phyloP scores from a whole-genome alignment of 35 echinoderm and acorn worm genomes.

The Eucidaris tribuloides region DNA sequence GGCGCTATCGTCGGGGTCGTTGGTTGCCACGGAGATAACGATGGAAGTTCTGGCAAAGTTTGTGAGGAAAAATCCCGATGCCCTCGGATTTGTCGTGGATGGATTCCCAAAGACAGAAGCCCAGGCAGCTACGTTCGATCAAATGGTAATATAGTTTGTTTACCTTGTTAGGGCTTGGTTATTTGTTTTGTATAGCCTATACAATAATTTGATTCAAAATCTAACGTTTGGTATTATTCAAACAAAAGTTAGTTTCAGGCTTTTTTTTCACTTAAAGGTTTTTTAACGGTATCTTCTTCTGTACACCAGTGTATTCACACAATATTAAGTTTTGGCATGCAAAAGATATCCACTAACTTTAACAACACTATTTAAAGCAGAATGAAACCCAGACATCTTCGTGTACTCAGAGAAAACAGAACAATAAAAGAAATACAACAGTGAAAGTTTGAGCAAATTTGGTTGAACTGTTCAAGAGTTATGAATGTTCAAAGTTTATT shows the following conservation, averaged over 20 bases:
- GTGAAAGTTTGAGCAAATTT: too few relatives aligned
- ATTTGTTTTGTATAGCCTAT: not conserved
- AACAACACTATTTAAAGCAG: not conserved
- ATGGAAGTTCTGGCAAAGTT: conserved; percentile 16
- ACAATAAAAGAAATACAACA: too few relatives aligned
- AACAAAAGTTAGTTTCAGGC: not conserved
- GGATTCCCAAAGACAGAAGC: conserved; percentile 75
- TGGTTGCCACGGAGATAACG: conserved; percentile 23
- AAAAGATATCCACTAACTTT: too few relatives aligned
- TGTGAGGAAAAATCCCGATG: conserved; percentile 12
- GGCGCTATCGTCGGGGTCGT: conserved; percentile 24
- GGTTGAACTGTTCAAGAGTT: too few relatives aligned
- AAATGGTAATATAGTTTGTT: conserved; percentile 17
- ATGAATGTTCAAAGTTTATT: too few relatives aligned
- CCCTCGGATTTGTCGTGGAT: conserved; percentile 61
- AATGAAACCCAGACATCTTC: too few relatives aligned
- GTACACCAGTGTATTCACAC: too few relatives aligned
- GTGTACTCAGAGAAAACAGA: too few relatives aligned
- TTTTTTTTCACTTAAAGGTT: not conserved
- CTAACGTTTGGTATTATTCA: not conserved
- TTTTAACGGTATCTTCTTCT: not conserved
- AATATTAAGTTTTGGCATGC: too few relatives aligned
- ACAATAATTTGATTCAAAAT: not conserved
- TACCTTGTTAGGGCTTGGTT: not conserved
- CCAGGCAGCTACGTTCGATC: conserved; percentile 51